These are phyloP conservation scores for Buteo buteo DNA, from an alignment of 2,113 vertebrate genomes.

Conservation along the genomic window DNA sequence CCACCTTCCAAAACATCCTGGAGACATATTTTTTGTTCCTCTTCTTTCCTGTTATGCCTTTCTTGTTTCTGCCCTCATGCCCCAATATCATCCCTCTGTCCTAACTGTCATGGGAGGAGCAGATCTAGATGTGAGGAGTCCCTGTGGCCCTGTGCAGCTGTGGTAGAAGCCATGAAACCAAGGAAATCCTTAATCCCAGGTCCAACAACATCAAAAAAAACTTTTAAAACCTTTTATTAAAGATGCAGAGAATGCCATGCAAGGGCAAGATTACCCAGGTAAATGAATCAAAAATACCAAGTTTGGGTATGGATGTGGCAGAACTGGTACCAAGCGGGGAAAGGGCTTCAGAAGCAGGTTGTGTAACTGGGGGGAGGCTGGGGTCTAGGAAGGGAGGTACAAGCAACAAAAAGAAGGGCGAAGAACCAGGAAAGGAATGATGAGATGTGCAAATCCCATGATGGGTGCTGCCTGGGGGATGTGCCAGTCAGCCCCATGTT, in stretches of 20 bases:
- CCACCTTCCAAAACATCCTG: not conserved
- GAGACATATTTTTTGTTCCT: not conserved
- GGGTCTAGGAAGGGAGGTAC: not conserved
- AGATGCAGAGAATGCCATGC: not conserved
- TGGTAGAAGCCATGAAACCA: not conserved
- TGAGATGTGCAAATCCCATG: not conserved
- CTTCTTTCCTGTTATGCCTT: not conserved
- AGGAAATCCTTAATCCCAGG: not conserved
- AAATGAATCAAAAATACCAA: not conserved
- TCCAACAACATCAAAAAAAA: not conserved
- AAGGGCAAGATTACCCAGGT: not conserved
- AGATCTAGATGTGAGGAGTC: not conserved
- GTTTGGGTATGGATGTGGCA: not conserved
- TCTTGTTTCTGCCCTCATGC: not conserved
- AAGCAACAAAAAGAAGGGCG: not conserved
- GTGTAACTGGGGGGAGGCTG: not conserved
- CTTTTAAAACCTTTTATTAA: not conserved
- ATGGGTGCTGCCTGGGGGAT: not conserved
- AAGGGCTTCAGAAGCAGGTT: not conserved
- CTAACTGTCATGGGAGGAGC: not conserved
- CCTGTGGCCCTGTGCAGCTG: not conserved
- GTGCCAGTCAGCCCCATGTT: accelerated
- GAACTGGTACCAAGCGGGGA: not conserved
- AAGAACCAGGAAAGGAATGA: not conserved
- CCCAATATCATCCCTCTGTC: not conserved